Conservation (phyloP, 2,113 vertebrate species). For the Pica pica region DNA sequence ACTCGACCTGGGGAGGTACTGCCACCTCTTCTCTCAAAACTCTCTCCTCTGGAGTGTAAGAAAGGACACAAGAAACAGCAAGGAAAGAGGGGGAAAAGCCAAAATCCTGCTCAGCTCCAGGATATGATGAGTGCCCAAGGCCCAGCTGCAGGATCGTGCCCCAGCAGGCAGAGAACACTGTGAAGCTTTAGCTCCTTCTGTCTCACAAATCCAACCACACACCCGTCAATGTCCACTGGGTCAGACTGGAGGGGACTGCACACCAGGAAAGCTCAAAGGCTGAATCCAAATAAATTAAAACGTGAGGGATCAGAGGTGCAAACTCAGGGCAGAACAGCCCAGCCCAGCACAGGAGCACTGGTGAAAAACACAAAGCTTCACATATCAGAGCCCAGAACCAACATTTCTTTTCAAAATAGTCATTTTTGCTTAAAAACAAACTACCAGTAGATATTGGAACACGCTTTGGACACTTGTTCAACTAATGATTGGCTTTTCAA, state of each 20-base stretch:
- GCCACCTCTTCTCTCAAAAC: neutral
- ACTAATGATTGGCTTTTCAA: neutral
- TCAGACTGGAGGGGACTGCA: too few species aligned
- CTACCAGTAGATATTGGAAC: neutral
- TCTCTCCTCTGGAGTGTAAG: accelerated
- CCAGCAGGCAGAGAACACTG: neutral
- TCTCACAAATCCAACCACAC: neutral
- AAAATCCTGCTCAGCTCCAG: neutral
- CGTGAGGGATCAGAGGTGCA: neutral
- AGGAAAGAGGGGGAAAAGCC: neutral
- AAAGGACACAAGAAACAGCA: neutral
- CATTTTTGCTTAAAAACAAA: neutral
- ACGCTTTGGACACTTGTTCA: neutral
- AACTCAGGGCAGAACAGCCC: too few species aligned
- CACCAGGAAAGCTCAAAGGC: neutral
- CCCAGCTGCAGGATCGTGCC: accelerated
- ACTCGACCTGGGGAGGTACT: neutral
- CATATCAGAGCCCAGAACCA: neutral
- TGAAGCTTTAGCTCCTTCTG: neutral
- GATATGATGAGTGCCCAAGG: accelerated
- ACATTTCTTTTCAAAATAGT: neutral
- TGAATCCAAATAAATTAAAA: neutral
- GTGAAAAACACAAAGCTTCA: neutral
- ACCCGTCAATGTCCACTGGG: accelerated
- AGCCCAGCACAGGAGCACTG: accelerated